Evolutionary conservation across 2,113 vertebrate species (phyloP).

Genomic region (Scomber scombrus): DNA sequence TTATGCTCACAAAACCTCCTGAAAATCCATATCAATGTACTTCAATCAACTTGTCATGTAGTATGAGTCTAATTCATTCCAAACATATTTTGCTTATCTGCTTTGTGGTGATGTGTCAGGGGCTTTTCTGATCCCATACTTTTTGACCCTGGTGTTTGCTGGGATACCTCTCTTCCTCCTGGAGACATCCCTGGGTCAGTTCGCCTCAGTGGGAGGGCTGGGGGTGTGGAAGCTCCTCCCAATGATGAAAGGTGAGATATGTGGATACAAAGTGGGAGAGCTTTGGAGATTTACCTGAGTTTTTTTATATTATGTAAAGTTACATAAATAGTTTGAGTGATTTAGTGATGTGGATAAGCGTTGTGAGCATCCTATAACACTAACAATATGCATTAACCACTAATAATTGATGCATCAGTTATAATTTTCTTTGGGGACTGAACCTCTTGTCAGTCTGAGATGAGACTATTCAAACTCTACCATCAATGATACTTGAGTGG

Average conservation of each 20-base stretch:
- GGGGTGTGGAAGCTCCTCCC: conserved; percentile 93
- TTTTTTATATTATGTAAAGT: neutral
- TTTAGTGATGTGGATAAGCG: neutral
- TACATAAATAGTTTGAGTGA: too few species aligned
- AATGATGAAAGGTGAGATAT: conserved; percentile 92
- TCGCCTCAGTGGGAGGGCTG: conserved; percentile 89
- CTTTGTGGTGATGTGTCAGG: conserved; percentile 77
- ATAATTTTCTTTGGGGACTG: neutral
- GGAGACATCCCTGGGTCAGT: conserved; percentile 92
- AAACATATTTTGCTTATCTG: neutral
- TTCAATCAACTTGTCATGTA: too few species aligned
- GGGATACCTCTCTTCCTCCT: conserved; percentile 93
- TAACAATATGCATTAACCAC: neutral
- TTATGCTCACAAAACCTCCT: neutral
- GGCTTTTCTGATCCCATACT: conserved; percentile 93
- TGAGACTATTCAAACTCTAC: neutral
- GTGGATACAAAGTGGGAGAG: too few species aligned
- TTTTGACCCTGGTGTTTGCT: conserved; percentile 91
- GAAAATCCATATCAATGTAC: neutral
- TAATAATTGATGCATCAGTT: too few species aligned
- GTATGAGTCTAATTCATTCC: too few species aligned
- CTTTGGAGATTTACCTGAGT: neutral
- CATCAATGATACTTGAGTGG: neutral
- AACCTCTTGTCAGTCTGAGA: too few species aligned
- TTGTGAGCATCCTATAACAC: neutral